Base-by-base conservation (phyloP, 2,888 invertebrate species). In the Pseudococcus longispinus region DNA sequence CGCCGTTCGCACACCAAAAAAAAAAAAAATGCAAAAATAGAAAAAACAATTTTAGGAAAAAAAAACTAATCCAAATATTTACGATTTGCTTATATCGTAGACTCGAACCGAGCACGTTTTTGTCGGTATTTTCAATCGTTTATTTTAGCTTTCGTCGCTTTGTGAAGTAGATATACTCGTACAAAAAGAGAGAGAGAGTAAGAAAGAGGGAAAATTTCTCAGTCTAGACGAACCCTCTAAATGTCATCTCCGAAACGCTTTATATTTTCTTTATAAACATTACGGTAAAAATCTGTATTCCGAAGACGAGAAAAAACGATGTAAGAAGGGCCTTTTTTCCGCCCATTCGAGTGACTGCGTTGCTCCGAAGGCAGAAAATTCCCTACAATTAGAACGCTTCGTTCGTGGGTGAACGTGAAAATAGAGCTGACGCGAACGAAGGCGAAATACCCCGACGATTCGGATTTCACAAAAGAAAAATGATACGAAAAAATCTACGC, bases 231-330 rank as follows among this genome's bases (percentile, higher is more conserved):
- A 37, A 37, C n/a, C 74, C n/a, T 37, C 20, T 74, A 74, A 74
- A 74, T 74, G 74, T 74, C 74, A 74, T 74, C 26, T 32, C 37
- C 15, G 32, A 74, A 74, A 37, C 15, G 29, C 37, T 29, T 32
- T 74, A 74, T 74, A 74, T 74, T 74, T 74, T 74, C 29, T 37
- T 32, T 29, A 74, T 37, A 74, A 74, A 74, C 74, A 65, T 65
- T 65, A 65, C 65, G 65, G 26, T 15, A 26, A 26, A 65, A 65
- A 65, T 65, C 65, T 60, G 60, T 60, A 60, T 60, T 60, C 60
- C 20, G 20, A 20, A 23, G 20, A 65, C 13, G 26, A 65, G 26
- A 65, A 65, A 65, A 26, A 8, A 26, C 26, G 9, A 20, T 26
- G 26, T 26, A 13, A 65, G 26, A 65, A 26, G 26, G 5, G 9